Base-by-base conservation (phyloP, 2,797 vertebrate genomes). In the Remorina albescens region DNA sequence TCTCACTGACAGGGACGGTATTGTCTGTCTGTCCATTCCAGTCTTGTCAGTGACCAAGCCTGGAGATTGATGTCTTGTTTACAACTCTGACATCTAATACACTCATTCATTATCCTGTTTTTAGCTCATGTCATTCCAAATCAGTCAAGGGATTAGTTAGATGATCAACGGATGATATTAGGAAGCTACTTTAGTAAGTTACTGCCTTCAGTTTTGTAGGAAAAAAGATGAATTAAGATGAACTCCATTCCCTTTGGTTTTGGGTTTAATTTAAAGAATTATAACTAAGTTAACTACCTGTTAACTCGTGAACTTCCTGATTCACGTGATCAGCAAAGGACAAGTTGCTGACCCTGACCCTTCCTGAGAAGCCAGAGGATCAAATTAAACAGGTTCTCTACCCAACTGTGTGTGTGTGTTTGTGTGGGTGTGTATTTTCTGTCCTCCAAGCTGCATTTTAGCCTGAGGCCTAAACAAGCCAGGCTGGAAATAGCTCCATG, bases 401-500 rank as follows among this genome's bases (percentile, higher is more conserved):
- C 49, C 67, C 65, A 69, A 60, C 47, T 74, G 60, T 80, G 39
- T 67, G 56, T 47, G 25, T 53, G 59, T 28, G 57, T 50, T 25
- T 42, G 41, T n/a, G 58, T 25, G 15, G 32, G 46, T 42, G 56
- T 30, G 25, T 67, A 2, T 73, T 46, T 68, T 68, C 18, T 75
- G 54, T 75, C 80, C 62, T 64, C 36, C 32, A 44, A n/a, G 76
- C 62, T 76, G 42, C 63, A 60, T 69, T 83, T 82, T 67, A 70
- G 63, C 66, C 64, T 47, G 59, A 57, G 83, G 82, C 73, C 71
- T 53, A 50, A 80, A 80, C 74, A 78, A 86, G 79, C 64, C 62
- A 21, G 41, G 62, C 86, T 84, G 49, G 88, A 91, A 92, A 93
- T 92, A 91, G 86, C 66, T 71, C 21, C 75, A 58, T 63, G 64